phyloP scores from a whole-genome alignment of 2,797 vertebrate species.

The Myripristis murdjan region DNA sequence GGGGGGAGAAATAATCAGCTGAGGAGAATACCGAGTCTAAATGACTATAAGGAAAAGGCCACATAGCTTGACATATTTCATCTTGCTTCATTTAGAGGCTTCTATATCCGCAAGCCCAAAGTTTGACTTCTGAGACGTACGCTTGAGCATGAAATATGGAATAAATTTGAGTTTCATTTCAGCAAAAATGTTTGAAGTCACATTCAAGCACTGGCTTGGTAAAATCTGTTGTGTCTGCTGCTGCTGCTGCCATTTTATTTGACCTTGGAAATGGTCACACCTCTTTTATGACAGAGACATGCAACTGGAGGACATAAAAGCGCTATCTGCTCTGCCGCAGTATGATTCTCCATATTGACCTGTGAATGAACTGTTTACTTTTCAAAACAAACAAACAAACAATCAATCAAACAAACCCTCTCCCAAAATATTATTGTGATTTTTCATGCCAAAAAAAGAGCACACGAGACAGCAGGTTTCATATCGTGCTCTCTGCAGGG shows the following conservation, averaged over 20 bases:
- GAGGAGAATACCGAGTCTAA: constrained; percentile 29
- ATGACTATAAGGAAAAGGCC: neutral
- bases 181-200: constrained; percentile 49
- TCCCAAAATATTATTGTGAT: constrained; percentile 7
- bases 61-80: constrained; percentile 20
- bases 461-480: constrained; percentile 9
- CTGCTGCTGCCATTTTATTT: constrained; percentile 47
- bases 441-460: constrained; percentile 1
- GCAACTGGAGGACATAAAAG: constrained; percentile 49
- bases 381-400: constrained; percentile 9
- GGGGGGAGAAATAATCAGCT: constrained; percentile 41
- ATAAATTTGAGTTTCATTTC: constrained; percentile 36
- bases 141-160: constrained; percentile 48
- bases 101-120: constrained; percentile 46
- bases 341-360: constrained; percentile 38
- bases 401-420: neutral
- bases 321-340: constrained; percentile 17
- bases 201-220: constrained; percentile 34
- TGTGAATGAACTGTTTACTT: constrained; percentile 38
- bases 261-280: constrained; percentile 56
- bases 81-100: constrained; percentile 29
- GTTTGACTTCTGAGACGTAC: constrained; percentile 45
- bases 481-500: constrained; percentile 2
- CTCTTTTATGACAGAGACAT: constrained; percentile 58
- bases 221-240: constrained; percentile 32